Percentiles rank a stretch among this genome's conserved stretches.
Evolutionary conservation across 2,888 invertebrate genomes (phyloP).

Genomic region (Andricus curvator): DNA sequence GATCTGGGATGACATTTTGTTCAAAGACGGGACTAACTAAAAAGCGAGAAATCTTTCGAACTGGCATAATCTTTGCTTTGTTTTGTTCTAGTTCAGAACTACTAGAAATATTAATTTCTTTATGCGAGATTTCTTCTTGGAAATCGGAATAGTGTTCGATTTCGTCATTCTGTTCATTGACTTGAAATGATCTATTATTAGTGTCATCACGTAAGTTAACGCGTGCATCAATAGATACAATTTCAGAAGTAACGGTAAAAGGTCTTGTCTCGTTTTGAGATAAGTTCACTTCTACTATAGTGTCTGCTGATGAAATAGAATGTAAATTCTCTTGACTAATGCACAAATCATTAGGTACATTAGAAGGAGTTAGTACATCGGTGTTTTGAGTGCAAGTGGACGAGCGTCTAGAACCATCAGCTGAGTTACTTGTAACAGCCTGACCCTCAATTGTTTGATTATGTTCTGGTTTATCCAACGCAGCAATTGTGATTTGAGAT

Average conservation of each 20-base stretch:
- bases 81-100: slow-evolving; percentile 56
- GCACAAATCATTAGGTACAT: slow-evolving; percentile 67
- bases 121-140: slow-evolving; percentile 34
- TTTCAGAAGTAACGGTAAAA: slow-evolving; percentile 28
- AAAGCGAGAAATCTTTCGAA: slow-evolving; percentile 88
- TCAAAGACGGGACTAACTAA: slow-evolving; percentile 90
- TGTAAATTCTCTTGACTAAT: slow-evolving; percentile 68
- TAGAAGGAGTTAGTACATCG: slow-evolving; percentile 73
- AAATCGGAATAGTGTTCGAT: slow-evolving; percentile 31
- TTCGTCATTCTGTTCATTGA: slow-evolving; percentile 31
- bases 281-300: slow-evolving; percentile 57
- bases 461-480: slow-evolving; percentile 66
- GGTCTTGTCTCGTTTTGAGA: slow-evolving; percentile 51
- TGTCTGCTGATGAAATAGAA: slow-evolving; percentile 59
- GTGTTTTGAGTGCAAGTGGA: slow-evolving; percentile 76
- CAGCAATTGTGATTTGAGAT: slow-evolving; percentile 72
- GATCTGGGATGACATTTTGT: slow-evolving; percentile 70
- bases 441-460: slow-evolving; percentile 64
- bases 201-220: slow-evolving; percentile 1
- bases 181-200: slow-evolving; percentile 23
- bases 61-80: slow-evolving; percentile 73
- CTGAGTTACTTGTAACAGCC: slow-evolving; percentile 57
- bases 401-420: slow-evolving; percentile 73
- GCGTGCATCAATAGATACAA: not conserved
- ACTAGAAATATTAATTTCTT: slow-evolving; percentile 44